phyloP scores from a whole-genome alignment of 2,888 invertebrate genomes.

The Zaprionus lineosus region DNA sequence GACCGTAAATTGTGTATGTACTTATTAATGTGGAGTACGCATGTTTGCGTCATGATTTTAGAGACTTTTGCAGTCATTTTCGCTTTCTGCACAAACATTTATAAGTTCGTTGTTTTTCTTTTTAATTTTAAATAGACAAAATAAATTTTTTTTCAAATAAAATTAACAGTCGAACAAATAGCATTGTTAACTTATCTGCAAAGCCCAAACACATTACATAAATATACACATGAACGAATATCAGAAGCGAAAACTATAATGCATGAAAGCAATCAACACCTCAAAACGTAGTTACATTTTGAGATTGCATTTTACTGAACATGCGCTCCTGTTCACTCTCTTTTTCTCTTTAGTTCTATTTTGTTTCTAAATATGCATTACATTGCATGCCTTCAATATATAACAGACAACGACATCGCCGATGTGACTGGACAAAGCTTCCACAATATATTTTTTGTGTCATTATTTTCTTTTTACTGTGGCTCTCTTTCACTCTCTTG shows the following conservation, averaged over 20 bases:
- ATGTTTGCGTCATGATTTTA: too few species aligned
- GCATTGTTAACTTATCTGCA: conserved; percentile 10
- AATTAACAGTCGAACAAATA: too few species aligned
- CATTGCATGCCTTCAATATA: conserved; percentile 15
- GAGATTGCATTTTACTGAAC: conserved; percentile 6
- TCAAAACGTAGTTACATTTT: conserved; percentile 34
- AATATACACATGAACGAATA: neutral
- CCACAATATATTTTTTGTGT: too few species aligned
- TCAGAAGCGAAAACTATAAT: too few species aligned
- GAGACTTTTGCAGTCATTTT: too few species aligned
- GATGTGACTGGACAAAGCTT: conserved; percentile 18
- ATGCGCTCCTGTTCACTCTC: neutral
- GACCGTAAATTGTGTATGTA: too few species aligned
- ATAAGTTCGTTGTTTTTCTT: too few species aligned
- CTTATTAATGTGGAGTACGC: too few species aligned
- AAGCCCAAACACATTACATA: conserved; percentile 16
- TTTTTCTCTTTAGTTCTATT: conserved; percentile 1
- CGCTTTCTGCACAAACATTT: too few species aligned
- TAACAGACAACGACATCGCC: conserved; percentile 5
- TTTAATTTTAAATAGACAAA: too few species aligned
- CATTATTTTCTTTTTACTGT: neutral
- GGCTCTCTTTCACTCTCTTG: neutral
- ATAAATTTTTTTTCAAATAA: too few species aligned
- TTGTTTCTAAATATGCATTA: conserved; percentile 4
- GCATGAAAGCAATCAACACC: conserved; percentile 36